A percentile compares a stretch with the other conserved stretches of the same genome.
These are phyloP conservation scores for Netelia fuscicornis DNA, from an alignment of 2,888 invertebrate genomes.

Conservation along the genomic window DNA sequence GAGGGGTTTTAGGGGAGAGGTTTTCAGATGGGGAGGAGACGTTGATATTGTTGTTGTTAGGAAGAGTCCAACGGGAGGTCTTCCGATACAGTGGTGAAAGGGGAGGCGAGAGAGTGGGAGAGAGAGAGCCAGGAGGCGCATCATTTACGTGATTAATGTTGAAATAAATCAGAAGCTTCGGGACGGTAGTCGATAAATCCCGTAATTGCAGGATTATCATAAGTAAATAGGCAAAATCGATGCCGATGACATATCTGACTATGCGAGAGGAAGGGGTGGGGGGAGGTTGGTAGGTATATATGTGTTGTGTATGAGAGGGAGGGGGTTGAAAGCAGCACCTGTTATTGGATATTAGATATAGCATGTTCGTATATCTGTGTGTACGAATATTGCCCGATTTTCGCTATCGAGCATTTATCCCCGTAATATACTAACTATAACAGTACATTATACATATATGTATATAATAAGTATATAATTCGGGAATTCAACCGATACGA, in stretches of 20 bases:
- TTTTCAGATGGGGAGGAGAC: slow-evolving; percentile 42
- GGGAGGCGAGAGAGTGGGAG: slow-evolving; percentile 77
- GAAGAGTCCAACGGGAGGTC: too few relatives aligned
- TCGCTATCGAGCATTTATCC: slow-evolving; percentile 23
- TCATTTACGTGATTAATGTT: slow-evolving; percentile 85
- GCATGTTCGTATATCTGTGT: slow-evolving; percentile 15
- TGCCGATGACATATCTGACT: slow-evolving; percentile 74
- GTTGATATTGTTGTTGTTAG: slow-evolving; percentile 30
- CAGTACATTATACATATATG: not conserved
- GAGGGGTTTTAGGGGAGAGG: slow-evolving; percentile 72
- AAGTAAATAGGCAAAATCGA: slow-evolving; percentile 82
- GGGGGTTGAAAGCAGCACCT: slow-evolving; percentile 58
- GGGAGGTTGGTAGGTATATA: too few relatives aligned
- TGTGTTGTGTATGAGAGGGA: too few relatives aligned
- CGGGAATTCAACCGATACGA: too few relatives aligned
- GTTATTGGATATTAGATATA: slow-evolving; percentile 71
- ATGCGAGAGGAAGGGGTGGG: slow-evolving; percentile 35
- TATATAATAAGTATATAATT: too few relatives aligned
- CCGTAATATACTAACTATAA: slow-evolving; percentile 18
- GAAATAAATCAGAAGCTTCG: slow-evolving; percentile 84
- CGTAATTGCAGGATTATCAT: slow-evolving; percentile 84
- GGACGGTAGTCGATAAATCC: slow-evolving; percentile 83
- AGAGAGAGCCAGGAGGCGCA: slow-evolving; percentile 76
- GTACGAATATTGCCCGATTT: slow-evolving; percentile 47
- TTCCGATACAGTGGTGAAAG: slow-evolving; percentile 67